Base-by-base conservation (phyloP, 2,888 invertebrate species). In the Caenorhabditis angaria region DNA sequence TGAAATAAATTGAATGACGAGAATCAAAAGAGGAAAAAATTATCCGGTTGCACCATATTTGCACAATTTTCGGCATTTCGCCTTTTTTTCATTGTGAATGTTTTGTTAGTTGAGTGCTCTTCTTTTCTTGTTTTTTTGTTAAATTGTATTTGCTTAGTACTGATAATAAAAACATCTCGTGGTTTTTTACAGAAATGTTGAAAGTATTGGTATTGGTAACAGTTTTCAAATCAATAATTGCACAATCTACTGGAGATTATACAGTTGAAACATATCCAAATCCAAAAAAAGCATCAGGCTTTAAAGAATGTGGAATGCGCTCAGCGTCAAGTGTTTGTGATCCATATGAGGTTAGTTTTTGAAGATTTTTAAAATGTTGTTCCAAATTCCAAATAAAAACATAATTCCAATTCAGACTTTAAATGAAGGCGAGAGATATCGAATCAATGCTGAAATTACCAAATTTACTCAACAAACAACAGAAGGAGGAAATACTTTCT, bases 321-420 rank as follows among this genome's bases (percentile, higher is more conserved):
- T 69, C 73, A 25, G 62, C 80, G 24, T 63, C 70, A 24, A 71
- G 67, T 67, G 76, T 82, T 48, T 82, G 81, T 61, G 81, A 82
- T 70, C 81, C 81, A 1, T 78, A 78, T 65, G 72, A 76, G 72
- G 80, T 78, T 47, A 35, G 27, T 32, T 56, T 32, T 32, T n/a
- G 12, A 25, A 22, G 28, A 24, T 28, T 32, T n/a, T 28, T 32
- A 6, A 3, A 5, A 20, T 27, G 25, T 29, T 28, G 3, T 54
- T 54, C 8, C 28, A 22, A 51, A n/a, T 10, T 12, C 18, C 51
- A 51, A 51, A 20, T n/a, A n/a, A n/a, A n/a, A n/a, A n/a, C n/a
- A n/a, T n/a, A n/a, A n/a, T n/a, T n/a, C n/a, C n/a, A 20, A 51
- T 68, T 60, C 65, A 81, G 77, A 69, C 77, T 2, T 59, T 81